phyloP scores from a whole-genome alignment of 2,113 vertebrate genomes.

The Ploceus nigricollis region DNA sequence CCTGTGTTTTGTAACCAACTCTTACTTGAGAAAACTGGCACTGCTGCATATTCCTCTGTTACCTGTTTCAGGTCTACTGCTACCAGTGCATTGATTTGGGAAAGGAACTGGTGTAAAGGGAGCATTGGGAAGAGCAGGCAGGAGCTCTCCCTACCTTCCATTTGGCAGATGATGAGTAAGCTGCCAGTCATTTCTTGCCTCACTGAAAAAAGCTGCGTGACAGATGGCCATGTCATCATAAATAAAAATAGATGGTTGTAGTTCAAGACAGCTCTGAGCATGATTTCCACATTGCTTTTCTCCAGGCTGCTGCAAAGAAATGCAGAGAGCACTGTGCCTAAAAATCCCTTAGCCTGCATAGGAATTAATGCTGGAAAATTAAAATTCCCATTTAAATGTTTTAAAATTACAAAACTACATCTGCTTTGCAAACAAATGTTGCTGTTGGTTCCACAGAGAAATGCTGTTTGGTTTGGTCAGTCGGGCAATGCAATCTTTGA shows the following conservation, averaged over 20 bases:
- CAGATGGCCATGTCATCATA: slow-evolving; percentile 30
- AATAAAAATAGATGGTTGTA: slow-evolving; percentile 15
- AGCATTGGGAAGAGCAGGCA: neutral
- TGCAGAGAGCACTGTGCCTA: neutral
- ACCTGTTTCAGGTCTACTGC: neutral
- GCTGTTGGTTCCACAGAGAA: neutral
- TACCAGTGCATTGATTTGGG: neutral
- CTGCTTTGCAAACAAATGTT: neutral
- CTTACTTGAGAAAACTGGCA: neutral
- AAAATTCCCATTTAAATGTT: neutral
- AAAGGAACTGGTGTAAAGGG: neutral
- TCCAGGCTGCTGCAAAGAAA: neutral
- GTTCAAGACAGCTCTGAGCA: neutral
- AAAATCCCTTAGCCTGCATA: neutral
- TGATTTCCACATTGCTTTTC: neutral
- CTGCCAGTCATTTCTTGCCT: neutral
- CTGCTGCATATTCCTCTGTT: neutral
- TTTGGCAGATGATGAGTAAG: neutral
- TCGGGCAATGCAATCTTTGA: neutral
- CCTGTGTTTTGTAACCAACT: neutral
- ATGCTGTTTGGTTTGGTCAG: neutral
- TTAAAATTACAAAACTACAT: neutral
- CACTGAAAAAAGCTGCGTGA: neutral
- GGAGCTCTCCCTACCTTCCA: neutral
- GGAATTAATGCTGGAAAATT: neutral